Percentiles rank a stretch among this genome's conserved stretches.
These are phyloP conservation scores for Cremastobaeus sp. DNA, from an alignment of 2,888 invertebrate species.

Conservation along the genomic window DNA sequence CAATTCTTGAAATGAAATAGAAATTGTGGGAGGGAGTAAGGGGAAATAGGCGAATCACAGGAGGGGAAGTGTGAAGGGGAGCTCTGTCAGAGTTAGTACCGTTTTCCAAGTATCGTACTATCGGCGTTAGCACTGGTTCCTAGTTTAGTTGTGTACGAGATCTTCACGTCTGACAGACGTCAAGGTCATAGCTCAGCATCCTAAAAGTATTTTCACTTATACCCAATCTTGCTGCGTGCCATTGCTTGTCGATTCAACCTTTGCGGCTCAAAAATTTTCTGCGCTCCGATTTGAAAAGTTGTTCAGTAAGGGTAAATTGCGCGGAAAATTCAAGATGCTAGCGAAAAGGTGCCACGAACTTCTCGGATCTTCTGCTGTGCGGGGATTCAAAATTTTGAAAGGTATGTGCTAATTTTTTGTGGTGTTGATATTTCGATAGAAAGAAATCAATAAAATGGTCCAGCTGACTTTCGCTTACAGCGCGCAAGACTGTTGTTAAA, in stretches of 20 bases:
- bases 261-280: no score
- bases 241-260: no score
- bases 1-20: conserved; percentile 2
- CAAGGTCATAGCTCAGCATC: no score
- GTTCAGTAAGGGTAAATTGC: no score
- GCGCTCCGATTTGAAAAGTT: no score
- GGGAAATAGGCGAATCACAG: conserved; percentile 25
- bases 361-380: conserved; percentile 26
- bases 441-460: conserved; percentile 51
- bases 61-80: conserved; percentile 38
- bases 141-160: conserved; percentile 31
- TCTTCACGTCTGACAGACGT: conserved; percentile 10
- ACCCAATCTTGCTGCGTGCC: no score
- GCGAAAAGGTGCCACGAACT: conserved; percentile 38
- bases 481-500: conserved; percentile 20
- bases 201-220: no score
- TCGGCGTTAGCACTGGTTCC: conserved; percentile 19
- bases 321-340: conserved; percentile 30
- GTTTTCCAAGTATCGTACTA: conserved; percentile 46
- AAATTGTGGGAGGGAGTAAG: conserved; percentile 29
- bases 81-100: conserved; percentile 12
- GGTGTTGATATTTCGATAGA: conserved; percentile 1
- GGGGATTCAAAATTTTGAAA: conserved; percentile 30
- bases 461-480: conserved; percentile 36
- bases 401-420: conserved; percentile 23